These are phyloP conservation scores for Drosophila equinoxialis DNA, from an alignment of 1,140 invertebrate species.

Conservation along the genomic window DNA sequence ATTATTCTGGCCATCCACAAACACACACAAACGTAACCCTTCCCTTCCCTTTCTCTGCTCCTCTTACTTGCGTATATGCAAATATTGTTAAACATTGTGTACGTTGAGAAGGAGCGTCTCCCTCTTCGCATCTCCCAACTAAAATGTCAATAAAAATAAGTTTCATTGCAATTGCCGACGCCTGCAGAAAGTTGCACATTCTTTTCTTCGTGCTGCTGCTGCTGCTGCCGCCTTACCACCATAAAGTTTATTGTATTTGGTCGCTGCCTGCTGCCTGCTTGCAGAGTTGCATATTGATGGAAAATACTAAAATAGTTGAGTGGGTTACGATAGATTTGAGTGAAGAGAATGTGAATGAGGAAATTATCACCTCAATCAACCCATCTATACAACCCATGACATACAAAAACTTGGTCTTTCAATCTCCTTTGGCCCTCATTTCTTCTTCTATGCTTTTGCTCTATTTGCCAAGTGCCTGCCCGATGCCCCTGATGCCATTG, in stretches of 20 bases:
- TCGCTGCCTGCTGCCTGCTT: conserved; percentile 31
- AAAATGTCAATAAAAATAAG: conserved; percentile 69
- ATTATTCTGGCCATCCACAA: neutral
- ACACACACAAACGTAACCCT: neutral
- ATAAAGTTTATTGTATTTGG: conserved; percentile 59
- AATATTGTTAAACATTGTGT: conserved; percentile 50
- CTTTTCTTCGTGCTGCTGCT: neutral
- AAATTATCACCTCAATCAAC: conserved; percentile 9
- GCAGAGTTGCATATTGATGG: conserved; percentile 52
- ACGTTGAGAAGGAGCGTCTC: neutral
- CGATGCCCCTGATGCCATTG: neutral
- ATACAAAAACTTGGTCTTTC: neutral
- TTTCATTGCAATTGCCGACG: conserved; percentile 47
- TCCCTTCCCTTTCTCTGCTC: neutral
- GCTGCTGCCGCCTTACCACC: neutral
- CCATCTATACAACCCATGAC: too few relatives aligned
- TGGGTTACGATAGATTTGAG: neutral
- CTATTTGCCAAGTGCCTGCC: conserved; percentile 7
- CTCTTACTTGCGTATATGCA: conserved; percentile 36
- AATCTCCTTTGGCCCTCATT: too few relatives aligned
- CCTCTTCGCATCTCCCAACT: neutral
- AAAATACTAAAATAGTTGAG: conserved; percentile 26
- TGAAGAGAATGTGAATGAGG: neutral
- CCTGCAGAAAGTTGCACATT: conserved; percentile 13
- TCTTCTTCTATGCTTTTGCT: neutral